Evolutionary conservation across 2,888 invertebrate genomes (phyloP).

Genomic region (Drosophila ezoana): DNA sequence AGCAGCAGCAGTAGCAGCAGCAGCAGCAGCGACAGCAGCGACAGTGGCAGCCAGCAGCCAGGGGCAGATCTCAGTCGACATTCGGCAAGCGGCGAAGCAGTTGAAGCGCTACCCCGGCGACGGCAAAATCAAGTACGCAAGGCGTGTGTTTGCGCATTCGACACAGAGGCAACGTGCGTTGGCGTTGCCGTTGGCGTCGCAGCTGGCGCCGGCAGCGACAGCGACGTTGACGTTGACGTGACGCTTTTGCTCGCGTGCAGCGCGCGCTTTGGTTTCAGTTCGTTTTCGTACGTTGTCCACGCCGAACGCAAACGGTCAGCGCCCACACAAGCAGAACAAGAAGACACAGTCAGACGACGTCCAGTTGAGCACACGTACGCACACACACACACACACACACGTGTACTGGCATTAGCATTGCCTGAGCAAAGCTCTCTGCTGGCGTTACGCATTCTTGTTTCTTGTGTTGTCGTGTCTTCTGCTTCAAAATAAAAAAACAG

Average conservation of each 20-base stretch:
- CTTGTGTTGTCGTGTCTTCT: constrained; percentile 37
- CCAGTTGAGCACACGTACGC: constrained; percentile 8
- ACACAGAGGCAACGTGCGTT: constrained; percentile 26
- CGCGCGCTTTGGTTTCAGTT: constrained; percentile 79
- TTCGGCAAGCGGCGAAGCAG: constrained; percentile 48
- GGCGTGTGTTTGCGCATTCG: constrained; percentile 17
- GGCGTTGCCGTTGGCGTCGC: constrained; percentile 47
- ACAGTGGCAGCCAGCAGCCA: constrained; percentile 26
- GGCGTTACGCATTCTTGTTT: constrained; percentile 8
- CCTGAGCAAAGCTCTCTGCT: constrained; percentile 27
- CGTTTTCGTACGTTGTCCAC: constrained; percentile 80
- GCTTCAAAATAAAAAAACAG: constrained; percentile 43
- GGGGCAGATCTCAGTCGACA: constrained; percentile 50
- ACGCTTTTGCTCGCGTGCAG: constrained; percentile 76
- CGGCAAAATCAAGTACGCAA: constrained; percentile 21
- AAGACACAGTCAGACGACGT: constrained; percentile 23
- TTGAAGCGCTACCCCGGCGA: constrained; percentile 45
- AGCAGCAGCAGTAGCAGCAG: constrained; percentile 13
- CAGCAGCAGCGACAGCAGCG: constrained; percentile 15
- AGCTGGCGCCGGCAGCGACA: constrained; percentile 46
- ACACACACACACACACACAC: constrained; percentile 18
- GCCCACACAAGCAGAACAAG: constrained; percentile 46
- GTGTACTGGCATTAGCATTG: not conserved
- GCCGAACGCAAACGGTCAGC: constrained; percentile 69
- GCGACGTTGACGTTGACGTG: constrained; percentile 43